These are phyloP conservation scores for Philypnodon macrostomus DNA, from an alignment of 2,797 vertebrate species.

Conservation along the genomic window DNA sequence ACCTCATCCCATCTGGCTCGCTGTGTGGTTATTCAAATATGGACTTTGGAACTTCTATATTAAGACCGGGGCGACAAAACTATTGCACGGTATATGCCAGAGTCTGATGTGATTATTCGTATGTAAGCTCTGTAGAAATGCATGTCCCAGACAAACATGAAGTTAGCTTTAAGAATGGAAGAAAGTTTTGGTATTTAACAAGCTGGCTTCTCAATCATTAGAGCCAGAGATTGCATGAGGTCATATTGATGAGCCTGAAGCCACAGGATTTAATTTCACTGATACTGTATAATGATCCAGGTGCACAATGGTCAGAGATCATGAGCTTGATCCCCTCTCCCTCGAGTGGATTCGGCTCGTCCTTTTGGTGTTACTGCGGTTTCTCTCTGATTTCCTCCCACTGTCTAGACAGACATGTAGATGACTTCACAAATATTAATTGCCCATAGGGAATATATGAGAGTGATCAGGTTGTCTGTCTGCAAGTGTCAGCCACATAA, in stretches of 20 bases:
- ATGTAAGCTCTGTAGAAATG: slow-evolving; percentile 2
- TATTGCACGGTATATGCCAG: not conserved
- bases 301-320: no score
- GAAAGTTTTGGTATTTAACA: not conserved
- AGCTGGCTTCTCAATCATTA: not conserved
- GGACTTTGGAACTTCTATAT: slow-evolving; percentile 11
- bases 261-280: not conserved
- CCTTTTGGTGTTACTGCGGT: no score
- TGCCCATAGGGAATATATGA: no score
- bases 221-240: not conserved
- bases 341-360: no score
- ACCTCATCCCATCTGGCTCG: slow-evolving; percentile 30
- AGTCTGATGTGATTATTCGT: slow-evolving; percentile 9
- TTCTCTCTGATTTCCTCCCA: no score
- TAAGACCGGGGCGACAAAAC: not conserved
- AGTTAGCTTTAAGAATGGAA: not conserved
- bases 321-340: no score
- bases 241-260: not conserved
- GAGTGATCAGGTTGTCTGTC: no score
- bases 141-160: not conserved
- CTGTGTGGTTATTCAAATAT: slow-evolving; percentile 29
- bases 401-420: no score
- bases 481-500: no score
- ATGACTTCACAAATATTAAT: no score
- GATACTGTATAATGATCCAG: not conserved